Evolutionary conservation across 2,113 vertebrate species (phyloP).

Genomic region (Epinephelus fuscoguttatus): DNA sequence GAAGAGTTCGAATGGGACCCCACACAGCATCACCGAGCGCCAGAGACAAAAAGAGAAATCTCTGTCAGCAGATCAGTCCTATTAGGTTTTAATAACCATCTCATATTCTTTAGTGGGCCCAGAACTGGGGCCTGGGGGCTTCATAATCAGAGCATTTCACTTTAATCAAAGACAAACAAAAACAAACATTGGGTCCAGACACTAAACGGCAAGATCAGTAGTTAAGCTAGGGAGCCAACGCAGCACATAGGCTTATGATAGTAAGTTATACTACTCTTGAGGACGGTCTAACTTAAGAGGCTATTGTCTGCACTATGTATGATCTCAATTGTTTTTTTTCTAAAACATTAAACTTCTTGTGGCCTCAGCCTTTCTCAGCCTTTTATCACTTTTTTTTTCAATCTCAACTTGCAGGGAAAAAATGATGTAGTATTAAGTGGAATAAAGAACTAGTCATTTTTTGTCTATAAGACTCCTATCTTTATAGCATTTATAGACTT

Average conservation of each 20-base stretch:
- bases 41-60: slow-evolving; percentile 59
- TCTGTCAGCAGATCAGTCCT: slow-evolving; percentile 74
- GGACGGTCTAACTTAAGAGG: slow-evolving; percentile 48
- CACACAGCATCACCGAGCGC: slow-evolving; percentile 58
- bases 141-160: slow-evolving; percentile 72
- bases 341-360: slow-evolving; percentile 53
- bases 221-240: slow-evolving; percentile 67
- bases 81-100: slow-evolving; percentile 80
- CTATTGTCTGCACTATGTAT: slow-evolving; percentile 37
- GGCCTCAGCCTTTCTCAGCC: slow-evolving; percentile 35
- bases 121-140: slow-evolving; percentile 60
- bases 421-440: slow-evolving; percentile 9
- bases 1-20: slow-evolving; percentile 62
- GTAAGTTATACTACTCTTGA: slow-evolving; percentile 63
- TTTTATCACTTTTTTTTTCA: slow-evolving; percentile 45
- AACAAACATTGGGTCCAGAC: slow-evolving; percentile 67
- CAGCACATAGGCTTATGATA: slow-evolving; percentile 65
- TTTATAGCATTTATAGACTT: slow-evolving; percentile 13
- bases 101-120: slow-evolving; percentile 70
- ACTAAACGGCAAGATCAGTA: slow-evolving; percentile 61
- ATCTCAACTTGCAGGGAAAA: slow-evolving; percentile 38
- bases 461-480: neutral
- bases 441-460: neutral
- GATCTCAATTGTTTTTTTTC: slow-evolving; percentile 28
- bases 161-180: slow-evolving; percentile 78